A percentile compares a stretch with the other conserved stretches of the same genome.
Conservation (phyloP, 53 echinoderm and acorn worm species). For the Stichopus horrens region DNA sequence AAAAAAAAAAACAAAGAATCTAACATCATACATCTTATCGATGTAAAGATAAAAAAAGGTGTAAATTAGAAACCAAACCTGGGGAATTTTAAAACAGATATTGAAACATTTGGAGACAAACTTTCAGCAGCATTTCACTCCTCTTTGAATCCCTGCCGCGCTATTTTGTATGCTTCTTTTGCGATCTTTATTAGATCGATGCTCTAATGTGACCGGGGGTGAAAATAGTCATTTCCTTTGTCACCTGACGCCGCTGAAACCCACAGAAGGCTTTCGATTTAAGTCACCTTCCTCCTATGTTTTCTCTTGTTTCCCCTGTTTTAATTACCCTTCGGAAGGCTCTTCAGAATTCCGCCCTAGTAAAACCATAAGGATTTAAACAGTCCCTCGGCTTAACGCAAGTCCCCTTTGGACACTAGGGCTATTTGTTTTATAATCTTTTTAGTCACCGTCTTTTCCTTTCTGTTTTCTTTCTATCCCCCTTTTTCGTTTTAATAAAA, state of each 20-base stretch:
- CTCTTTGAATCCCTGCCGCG: too few species aligned
- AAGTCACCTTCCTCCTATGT: not conserved
- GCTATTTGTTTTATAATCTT: not conserved
- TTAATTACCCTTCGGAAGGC: constrained; percentile 32
- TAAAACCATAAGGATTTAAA: not conserved
- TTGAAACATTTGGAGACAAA: too few species aligned
- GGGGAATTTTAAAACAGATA: too few species aligned
- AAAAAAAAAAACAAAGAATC: too few species aligned
- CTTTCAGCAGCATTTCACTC: too few species aligned
- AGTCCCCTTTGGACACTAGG: not conserved
- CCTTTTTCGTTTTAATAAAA: not conserved
- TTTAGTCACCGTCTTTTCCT: not conserved
- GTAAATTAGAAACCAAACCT: too few species aligned
- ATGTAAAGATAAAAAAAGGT: too few species aligned
- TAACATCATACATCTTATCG: too few species aligned
- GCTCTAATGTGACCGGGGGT: not conserved
- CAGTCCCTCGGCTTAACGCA: not conserved
- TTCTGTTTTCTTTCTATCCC: too few species aligned
- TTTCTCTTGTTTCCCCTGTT: constrained; percentile 9
- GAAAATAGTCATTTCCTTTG: not conserved
- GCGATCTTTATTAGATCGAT: not conserved
- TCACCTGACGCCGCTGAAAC: not conserved
- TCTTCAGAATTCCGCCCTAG: constrained; percentile 14
- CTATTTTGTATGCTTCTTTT: not conserved
- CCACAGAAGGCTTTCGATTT: not conserved